phyloP scores from a whole-genome alignment of 2,113 vertebrate genomes.

The Oryzias javanicus region DNA sequence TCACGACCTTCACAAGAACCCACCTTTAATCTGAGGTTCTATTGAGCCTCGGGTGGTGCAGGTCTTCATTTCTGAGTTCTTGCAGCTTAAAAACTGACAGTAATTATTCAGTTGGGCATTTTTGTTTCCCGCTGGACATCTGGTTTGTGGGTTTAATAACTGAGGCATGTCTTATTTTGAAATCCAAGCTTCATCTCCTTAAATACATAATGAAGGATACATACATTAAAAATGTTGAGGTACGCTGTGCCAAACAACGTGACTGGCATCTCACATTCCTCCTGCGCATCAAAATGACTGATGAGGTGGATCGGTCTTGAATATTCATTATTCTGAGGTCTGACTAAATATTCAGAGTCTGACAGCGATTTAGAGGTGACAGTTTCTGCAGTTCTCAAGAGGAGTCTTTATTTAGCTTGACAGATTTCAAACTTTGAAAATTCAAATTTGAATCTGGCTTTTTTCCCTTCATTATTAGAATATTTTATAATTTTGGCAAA shows the following conservation, averaged over 20 bases:
- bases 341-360: conserved; percentile 31
- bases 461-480: not conserved
- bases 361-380: conserved; percentile 4
- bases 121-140: not conserved
- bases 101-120: conserved; percentile 7
- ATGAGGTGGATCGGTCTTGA: conserved; percentile 24
- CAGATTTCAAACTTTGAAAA: conserved; percentile 5
- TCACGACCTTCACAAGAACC: conserved; percentile 33
- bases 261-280: conserved; percentile 19
- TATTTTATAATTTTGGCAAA: conserved; percentile 1
- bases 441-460: conserved; percentile 18
- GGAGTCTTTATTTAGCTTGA: conserved; percentile 10
- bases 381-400: not conserved
- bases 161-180: conserved; percentile 12
- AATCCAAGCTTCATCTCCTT: not conserved
- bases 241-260: conserved; percentile 15
- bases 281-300: conserved; percentile 24
- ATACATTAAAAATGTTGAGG: conserved; percentile 3
- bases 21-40: not conserved
- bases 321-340: conserved; percentile 28
- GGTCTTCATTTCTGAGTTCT: no score
- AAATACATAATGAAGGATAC: not conserved
- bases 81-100: not conserved
- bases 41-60: no score
- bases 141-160: not conserved